Base-by-base conservation (phyloP, 92 coral and sea anemone species). In the Palythoa grandiflora region DNA sequence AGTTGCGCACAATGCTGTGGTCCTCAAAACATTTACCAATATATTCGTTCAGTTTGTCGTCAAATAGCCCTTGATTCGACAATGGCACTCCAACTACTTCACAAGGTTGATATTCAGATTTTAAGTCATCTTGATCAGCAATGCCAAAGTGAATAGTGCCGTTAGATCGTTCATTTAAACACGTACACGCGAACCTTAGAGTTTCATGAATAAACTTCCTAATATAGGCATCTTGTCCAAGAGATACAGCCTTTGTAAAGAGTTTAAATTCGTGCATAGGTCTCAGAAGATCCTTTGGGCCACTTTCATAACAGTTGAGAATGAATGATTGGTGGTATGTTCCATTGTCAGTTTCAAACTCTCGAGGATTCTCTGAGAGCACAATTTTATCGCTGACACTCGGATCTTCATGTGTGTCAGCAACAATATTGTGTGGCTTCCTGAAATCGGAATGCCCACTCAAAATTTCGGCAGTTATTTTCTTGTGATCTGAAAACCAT, bases 91-190 rank as follows among this genome's bases (percentile, higher is more conserved):
- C 92, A 37, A 90, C 92, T 78, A 90, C 71, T 77, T 90, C 76
- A 19, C 51, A 70, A 0, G 89, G 37, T 35, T 48, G 1, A 20
- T 61, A 79, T 13, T 73, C 75, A 16, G 87, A 19, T 57, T 90
- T 79, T 0, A 2, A 8, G 8, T 1, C 70, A 17, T 14, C 68
- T 17, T 90, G 84, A 60, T 90, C 93, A 2, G 84, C 93, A 13
- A 90, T 81, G 10, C 93, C 93, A 68, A 90, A 90, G 63, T 90
- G 93, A 17, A 90, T 90, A 0, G 93, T 90, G 20, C 93, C 93
- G 17, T 90, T 90, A 1, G 93, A 70, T 21, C 93, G 55, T 66
- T 81, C 93, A 53, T 90, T 90, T 0, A 90, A 51, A 19, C 93
- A 90, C 7, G 84, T 88, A 54, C 90, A 90, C 7, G 93, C 90